phyloP scores from a whole-genome alignment of 2,797 vertebrate genomes.

The Anguilla anguilla region DNA sequence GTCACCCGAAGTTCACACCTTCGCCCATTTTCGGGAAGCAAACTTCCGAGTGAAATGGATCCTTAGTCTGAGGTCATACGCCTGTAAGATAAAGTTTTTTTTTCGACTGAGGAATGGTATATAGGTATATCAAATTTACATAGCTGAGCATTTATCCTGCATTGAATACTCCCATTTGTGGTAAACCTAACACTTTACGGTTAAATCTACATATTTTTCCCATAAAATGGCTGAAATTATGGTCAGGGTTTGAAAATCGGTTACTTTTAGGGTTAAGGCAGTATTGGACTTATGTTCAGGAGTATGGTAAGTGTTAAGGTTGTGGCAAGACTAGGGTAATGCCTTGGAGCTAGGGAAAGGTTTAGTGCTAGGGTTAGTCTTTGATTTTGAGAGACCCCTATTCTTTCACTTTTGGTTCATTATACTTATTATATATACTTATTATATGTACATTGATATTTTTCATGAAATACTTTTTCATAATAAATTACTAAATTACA shows the following conservation, averaged over 20 bases:
- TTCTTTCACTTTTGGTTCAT: no score
- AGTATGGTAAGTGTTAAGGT: no score
- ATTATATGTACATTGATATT: no score
- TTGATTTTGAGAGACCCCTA: no score
- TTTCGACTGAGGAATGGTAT: no score
- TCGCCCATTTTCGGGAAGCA: neutral
- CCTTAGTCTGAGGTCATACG: neutral
- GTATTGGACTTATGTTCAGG: neutral
- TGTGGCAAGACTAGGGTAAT: no score
- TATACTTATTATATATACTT: no score
- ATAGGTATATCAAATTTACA: neutral
- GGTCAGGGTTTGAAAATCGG: neutral
- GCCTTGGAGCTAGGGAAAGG: no score
- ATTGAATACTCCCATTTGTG: neutral
- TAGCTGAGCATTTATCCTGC: no score
- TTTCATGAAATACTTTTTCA: neutral
- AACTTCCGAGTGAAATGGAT: neutral
- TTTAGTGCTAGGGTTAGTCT: no score
- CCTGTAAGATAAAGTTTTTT: neutral
- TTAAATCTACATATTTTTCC: neutral
- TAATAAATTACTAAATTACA: no score
- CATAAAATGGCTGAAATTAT: neutral
- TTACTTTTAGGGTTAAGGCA: neutral
- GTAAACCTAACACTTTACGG: neutral
- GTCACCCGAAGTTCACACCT: neutral